Conservation (phyloP, 1,140 invertebrate species). For the Thrips palmi region DNA sequence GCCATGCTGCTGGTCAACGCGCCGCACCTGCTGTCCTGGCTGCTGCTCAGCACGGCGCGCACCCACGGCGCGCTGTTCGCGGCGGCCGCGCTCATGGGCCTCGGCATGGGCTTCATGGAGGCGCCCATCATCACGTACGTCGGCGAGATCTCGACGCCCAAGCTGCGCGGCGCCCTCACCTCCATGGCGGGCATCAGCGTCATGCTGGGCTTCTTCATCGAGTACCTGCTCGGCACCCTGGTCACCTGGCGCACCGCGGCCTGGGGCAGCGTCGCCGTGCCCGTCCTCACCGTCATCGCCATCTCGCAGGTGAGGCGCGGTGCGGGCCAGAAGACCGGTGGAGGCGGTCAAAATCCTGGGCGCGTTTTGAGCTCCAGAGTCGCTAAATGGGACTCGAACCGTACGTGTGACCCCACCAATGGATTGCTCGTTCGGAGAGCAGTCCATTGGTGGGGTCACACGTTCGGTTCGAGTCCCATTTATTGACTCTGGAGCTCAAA, state of each 20-base stretch:
- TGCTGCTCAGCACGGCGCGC: slow-evolving; percentile 14
- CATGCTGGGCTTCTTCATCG: slow-evolving; percentile 14
- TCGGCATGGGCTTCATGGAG: slow-evolving; percentile 30
- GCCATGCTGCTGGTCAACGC: slow-evolving; percentile 19
- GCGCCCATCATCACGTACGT: slow-evolving; percentile 33
- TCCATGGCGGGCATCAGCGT: slow-evolving; percentile 15
- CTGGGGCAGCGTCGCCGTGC: slow-evolving; percentile 14
- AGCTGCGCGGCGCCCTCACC: slow-evolving; percentile 15
- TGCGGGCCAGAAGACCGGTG: too few relatives aligned
- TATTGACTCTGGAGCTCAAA: too few relatives aligned
- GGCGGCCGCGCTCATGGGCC: slow-evolving; percentile 4
- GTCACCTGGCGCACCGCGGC: slow-evolving; percentile 16
- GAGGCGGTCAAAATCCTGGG: too few relatives aligned
- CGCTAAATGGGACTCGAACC: too few relatives aligned
- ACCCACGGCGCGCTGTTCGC: slow-evolving; percentile 9
- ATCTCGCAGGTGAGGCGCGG: slow-evolving; percentile 15
- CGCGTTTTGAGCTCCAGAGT: too few relatives aligned
- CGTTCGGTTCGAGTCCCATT: too few relatives aligned
- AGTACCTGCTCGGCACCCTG: slow-evolving; percentile 14
- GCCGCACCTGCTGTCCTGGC: slow-evolving; percentile 16
- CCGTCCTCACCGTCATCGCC: slow-evolving; percentile 14
- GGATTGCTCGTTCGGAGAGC: too few relatives aligned
- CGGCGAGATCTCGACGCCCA: slow-evolving; percentile 29
- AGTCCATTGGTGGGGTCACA: too few relatives aligned
- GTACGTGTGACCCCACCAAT: too few relatives aligned